Base-by-base conservation (phyloP, 2,113 vertebrate genomes). In the Hyperopisus bebe region DNA sequence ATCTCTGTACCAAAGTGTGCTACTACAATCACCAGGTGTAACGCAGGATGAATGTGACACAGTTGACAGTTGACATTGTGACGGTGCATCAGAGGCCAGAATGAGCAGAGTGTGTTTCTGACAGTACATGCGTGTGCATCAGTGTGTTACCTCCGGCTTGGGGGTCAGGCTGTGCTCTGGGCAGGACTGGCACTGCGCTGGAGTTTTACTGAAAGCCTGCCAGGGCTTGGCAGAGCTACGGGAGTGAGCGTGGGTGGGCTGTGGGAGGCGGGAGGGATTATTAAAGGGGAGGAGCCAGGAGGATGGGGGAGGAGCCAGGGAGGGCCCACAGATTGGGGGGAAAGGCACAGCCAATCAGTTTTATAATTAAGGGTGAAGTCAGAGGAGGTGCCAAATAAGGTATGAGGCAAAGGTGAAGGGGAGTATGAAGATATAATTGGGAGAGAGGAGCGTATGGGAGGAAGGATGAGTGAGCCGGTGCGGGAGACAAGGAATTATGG, bases 211-310 rank as follows among this genome's bases (percentile, higher is more conserved):
- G 98, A 99, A 98, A 96, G 97, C 96, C 97, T 99, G 96, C 98
- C 98, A 99, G 96, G 98, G 98, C 97, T 99, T 99, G 96, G 98
- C 98, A 97, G 99, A 99, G 96, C 97, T 98, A 94, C 98, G 98
- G 47, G 97, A 97, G 95, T 97, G 95, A 96, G 97, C 96, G 88
- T 97, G 97, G 95, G 97, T 96, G 95, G 98, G 98, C 98, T 99
- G 97, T 94, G 96, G 93, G 96, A 89, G 92, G 92, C 89, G n/a
- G 58, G 58, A 80, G 46, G 35, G 66, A 17, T 5, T 82, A 55
- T 55, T 70, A 88, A 90, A 92, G 92, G 0, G 91, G 90, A 91
- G 92, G 90, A 70, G 51, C 50, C 85, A 55, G 42, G 55, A 11
- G 24, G 84, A 13, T 62, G 7, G 77, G 89, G 93, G 70, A 90